Evolutionary conservation across 2,888 invertebrate species (phyloP).

Genomic region (Pristionchus fissidentatus): DNA sequence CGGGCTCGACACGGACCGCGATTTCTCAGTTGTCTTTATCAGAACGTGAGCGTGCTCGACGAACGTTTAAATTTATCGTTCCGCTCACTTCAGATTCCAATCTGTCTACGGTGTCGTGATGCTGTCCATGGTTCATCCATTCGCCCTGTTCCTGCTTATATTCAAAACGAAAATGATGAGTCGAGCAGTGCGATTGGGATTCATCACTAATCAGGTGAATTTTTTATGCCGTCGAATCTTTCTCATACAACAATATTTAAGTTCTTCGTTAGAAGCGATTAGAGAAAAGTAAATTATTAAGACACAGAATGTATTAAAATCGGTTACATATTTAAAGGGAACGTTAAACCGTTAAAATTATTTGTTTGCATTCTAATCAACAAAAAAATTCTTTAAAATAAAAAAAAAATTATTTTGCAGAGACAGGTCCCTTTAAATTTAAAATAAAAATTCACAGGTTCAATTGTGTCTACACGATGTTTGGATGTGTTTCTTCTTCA

Average conservation of each 20-base stretch:
- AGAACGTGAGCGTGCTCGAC: not conserved
- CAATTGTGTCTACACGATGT: not conserved
- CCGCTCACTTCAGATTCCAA: not conserved
- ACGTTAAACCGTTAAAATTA: no score
- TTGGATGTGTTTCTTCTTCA: conserved; percentile 15
- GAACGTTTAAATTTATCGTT: not conserved
- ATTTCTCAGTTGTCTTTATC: not conserved
- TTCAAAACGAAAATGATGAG: not conserved
- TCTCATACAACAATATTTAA: not conserved
- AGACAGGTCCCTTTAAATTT: not conserved
- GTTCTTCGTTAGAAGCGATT: no score
- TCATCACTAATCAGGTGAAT: not conserved
- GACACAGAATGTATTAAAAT: no score
- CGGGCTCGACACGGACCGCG: not conserved
- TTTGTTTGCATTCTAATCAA: not conserved
- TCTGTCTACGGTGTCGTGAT: not conserved
- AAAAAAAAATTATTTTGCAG: not conserved
- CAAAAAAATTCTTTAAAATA: not conserved
- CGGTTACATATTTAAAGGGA: no score
- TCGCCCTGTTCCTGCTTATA: not conserved
- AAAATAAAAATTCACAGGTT: not conserved
- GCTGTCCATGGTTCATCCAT: not conserved
- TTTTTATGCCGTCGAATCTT: not conserved
- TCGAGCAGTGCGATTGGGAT: not conserved
- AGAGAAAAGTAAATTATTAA: no score